Conservation (phyloP, 1,140 invertebrate species). For the Daktulosphaira vitifoliae region DNA sequence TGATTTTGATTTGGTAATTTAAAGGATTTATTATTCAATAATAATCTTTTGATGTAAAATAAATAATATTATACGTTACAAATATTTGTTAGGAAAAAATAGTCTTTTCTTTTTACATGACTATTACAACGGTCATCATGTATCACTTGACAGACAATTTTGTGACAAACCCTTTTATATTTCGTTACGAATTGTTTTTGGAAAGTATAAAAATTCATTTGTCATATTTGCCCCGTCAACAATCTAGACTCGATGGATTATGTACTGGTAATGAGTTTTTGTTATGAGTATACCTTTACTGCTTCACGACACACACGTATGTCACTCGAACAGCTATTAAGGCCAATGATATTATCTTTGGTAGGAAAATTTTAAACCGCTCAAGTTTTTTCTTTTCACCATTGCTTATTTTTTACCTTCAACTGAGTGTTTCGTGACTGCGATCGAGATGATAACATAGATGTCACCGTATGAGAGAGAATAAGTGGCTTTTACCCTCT, state of each 20-base stretch:
- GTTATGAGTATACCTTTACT: not conserved
- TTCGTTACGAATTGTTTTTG: conserved; percentile 26
- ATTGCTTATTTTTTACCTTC: not conserved
- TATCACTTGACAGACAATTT: conserved; percentile 27
- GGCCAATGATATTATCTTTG: conserved; percentile 11
- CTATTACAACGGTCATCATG: not conserved
- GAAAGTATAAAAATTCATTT: conserved; percentile 30
- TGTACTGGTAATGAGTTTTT: conserved; percentile 30
- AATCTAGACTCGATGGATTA: not conserved
- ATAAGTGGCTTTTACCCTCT: no score
- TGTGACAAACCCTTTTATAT: conserved; percentile 29
- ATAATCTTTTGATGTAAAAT: no score
- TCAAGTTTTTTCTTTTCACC: not conserved
- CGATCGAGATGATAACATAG: conserved; percentile 11
- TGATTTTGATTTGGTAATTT: no score
- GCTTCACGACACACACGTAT: not conserved
- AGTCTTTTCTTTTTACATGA: not conserved
- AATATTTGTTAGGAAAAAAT: no score
- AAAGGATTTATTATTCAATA: no score
- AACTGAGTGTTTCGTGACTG: conserved; percentile 21
- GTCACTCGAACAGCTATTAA: conserved; percentile 7
- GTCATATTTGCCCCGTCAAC: conserved; percentile 26
- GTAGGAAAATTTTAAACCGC: conserved; percentile 21
- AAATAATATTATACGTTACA: no score
- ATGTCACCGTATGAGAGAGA: conserved; percentile 4